phyloP scores from a whole-genome alignment of 2,888 invertebrate species.

The Lamellibrachia satsuma region DNA sequence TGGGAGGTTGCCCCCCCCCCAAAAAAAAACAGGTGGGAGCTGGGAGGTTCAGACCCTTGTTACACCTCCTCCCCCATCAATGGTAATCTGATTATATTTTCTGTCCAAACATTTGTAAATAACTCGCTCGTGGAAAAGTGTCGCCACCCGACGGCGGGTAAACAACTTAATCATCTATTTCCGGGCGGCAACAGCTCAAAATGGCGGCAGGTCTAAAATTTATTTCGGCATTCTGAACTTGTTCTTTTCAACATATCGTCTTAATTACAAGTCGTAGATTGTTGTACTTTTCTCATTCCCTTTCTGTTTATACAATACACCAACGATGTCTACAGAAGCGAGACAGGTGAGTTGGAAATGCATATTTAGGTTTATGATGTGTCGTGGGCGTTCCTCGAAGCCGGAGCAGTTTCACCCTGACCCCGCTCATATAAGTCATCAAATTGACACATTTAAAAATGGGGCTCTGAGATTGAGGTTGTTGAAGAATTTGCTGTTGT shows the following conservation, averaged over 20 bases:
- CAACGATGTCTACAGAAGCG: not conserved
- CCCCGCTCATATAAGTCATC: not conserved
- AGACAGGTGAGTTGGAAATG: not conserved
- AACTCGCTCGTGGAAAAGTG: not conserved
- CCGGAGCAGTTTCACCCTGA: not conserved
- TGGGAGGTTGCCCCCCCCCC: too few relatives aligned
- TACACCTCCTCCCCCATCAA: too few relatives aligned
- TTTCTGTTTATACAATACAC: not conserved
- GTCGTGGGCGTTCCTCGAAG: not conserved
- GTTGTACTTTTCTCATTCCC: not conserved
- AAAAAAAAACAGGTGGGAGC: too few relatives aligned
- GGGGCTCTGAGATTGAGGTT: not conserved
- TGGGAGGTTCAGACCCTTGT: too few relatives aligned
- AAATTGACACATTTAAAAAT: not conserved
- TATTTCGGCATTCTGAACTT: not conserved
- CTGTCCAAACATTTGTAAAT: not conserved
- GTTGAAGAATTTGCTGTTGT: not conserved
- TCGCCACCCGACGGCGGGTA: not conserved
- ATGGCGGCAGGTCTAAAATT: conserved; percentile 3
- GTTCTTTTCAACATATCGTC: not conserved
- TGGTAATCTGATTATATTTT: not conserved
- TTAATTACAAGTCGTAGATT: not conserved
- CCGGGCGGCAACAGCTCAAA: conserved; percentile 9
- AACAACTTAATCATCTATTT: not conserved
- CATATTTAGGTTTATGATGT: not conserved